phyloP scores from a whole-genome alignment of 2,797 vertebrate species.

The Holocentrus rufus region DNA sequence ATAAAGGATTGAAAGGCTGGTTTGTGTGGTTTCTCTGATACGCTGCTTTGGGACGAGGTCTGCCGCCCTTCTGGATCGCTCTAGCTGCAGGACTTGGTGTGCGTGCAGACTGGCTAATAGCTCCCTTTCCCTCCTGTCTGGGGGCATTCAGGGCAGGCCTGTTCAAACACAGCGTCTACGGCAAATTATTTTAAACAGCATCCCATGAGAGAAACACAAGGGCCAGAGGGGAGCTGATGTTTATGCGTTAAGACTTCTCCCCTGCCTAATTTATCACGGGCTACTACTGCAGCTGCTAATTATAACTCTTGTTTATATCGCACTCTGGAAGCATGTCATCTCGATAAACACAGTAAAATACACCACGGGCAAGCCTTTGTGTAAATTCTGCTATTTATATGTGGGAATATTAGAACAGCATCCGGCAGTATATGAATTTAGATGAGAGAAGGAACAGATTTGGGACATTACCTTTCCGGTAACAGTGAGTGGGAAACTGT shows the following conservation, averaged over 20 bases:
- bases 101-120: conserved; percentile 71
- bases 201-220: conserved; percentile 46
- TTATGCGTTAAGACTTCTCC: conserved; percentile 1
- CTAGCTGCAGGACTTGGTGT: conserved; percentile 38
- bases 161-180: conserved; percentile 49
- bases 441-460: conserved; percentile 4
- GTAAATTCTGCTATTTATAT: neutral
- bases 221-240: conserved; percentile 30
- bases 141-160: conserved; percentile 42
- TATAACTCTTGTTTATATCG: conserved; percentile 8
- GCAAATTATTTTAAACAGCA: conserved; percentile 33
- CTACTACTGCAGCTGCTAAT: conserved; percentile 16
- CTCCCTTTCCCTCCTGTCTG: conserved; percentile 69
- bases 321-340: neutral
- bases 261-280: conserved; percentile 19
- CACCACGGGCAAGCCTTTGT: neutral
- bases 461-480: conserved; percentile 88
- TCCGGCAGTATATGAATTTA: neutral
- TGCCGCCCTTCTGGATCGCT: conserved; percentile 46
- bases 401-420: neutral
- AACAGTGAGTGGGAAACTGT: conserved; percentile 86
- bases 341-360: conserved; percentile 1
- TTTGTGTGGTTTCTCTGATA: conserved; percentile 39
- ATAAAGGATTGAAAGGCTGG: neutral
- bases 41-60: conserved; percentile 34